phyloP scores from a whole-genome alignment of 2,888 invertebrate genomes.

The Dasypolia templi region DNA sequence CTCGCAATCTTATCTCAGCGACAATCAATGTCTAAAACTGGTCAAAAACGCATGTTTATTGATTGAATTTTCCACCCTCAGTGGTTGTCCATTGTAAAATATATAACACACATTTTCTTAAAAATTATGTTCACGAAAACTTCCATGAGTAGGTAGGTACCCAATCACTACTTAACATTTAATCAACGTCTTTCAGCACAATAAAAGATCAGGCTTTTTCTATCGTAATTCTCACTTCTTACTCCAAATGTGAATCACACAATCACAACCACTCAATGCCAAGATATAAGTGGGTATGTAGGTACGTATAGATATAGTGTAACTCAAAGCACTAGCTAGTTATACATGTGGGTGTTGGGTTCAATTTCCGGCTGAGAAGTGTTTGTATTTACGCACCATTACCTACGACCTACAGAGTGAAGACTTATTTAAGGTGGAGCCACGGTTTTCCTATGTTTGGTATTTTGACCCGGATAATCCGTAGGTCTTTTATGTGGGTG shows the following conservation, averaged over 20 bases:
- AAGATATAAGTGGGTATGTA: slow-evolving; percentile 19
- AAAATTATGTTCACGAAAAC: not conserved
- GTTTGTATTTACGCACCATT: slow-evolving; percentile 76
- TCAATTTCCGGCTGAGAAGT: slow-evolving; percentile 75
- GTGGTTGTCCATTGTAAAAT: not conserved
- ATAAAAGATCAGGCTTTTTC: slow-evolving; percentile 2
- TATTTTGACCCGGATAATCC: slow-evolving; percentile 55
- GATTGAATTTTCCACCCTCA: no score
- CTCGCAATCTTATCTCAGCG: no score
- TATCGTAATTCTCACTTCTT: not conserved
- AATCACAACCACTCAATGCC: slow-evolving; percentile 21
- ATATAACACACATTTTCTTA: not conserved
- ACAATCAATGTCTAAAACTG: no score
- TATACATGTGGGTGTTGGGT: slow-evolving; percentile 66
- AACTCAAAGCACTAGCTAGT: slow-evolving; percentile 55
- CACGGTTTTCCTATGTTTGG: slow-evolving; percentile 51
- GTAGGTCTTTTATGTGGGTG: slow-evolving; percentile 11
- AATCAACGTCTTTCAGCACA: not conserved
- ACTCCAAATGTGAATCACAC: slow-evolving; percentile 20
- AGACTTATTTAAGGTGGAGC: slow-evolving; percentile 68
- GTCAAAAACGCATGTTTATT: no score
- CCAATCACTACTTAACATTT: not conserved
- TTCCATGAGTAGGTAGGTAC: no score
- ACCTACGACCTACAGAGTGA: slow-evolving; percentile 69
- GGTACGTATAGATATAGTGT: slow-evolving; percentile 31